These are phyloP conservation scores for Dromococcyx pavoninus DNA, from an alignment of 2,797 vertebrate genomes.

Conservation along the genomic window DNA sequence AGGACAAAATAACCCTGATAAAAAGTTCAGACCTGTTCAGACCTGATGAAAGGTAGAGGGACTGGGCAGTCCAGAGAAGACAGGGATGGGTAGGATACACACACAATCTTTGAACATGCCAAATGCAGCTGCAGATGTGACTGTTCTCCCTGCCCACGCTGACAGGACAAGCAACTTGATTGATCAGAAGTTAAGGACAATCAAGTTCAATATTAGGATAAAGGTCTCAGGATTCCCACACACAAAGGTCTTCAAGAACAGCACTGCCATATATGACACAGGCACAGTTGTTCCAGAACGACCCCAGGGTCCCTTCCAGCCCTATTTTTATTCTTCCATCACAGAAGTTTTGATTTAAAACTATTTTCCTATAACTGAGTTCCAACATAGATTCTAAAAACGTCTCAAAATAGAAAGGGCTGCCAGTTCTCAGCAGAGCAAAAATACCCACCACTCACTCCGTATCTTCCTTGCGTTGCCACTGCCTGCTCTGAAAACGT, in stretches of 20 bases:
- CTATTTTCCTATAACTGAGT: conserved; percentile 19
- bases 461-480: neutral
- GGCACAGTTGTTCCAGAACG: neutral
- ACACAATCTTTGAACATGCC: neutral
- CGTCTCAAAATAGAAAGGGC: neutral
- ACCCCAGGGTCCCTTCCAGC: conserved; percentile 9
- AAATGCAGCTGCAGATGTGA: neutral
- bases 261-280: neutral
- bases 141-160: neutral
- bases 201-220: neutral
- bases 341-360: conserved; percentile 1
- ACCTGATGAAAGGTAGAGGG: neutral
- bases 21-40: neutral
- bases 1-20: neutral
- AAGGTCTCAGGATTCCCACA: neutral
- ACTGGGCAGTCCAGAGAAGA: neutral
- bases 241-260: neutral
- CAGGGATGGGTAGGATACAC: neutral
- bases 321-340: conserved; percentile 34
- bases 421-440: neutral
- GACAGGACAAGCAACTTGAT: neutral
- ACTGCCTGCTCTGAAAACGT: neutral
- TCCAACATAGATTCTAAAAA: conserved; percentile 13
- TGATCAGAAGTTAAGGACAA: neutral
- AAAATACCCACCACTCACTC: neutral